These are phyloP conservation scores for Dendroctonus ponderosae DNA, from an alignment of 1,140 invertebrate species.

Conservation along the genomic window DNA sequence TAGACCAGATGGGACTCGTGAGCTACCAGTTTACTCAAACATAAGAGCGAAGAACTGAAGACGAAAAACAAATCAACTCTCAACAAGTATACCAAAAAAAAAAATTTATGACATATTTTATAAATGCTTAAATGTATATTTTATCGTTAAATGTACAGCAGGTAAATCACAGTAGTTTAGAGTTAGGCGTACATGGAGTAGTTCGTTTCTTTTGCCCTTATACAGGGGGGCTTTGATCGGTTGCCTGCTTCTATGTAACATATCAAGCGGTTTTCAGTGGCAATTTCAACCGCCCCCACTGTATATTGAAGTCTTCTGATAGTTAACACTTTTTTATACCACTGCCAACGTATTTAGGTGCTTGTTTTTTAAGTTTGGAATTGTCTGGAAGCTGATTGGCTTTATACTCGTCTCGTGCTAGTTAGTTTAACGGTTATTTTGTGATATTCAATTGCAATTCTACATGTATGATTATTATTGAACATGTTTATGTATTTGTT, in stretches of 20 bases:
- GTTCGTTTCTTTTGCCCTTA: neutral
- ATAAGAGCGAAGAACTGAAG: constrained; percentile 21
- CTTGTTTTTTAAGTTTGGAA: constrained; percentile 15
- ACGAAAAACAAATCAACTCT: constrained; percentile 7
- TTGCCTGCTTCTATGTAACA: constrained; percentile 19
- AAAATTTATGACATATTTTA: constrained; percentile 23
- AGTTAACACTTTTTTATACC: constrained; percentile 24
- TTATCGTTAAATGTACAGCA: constrained; percentile 24
- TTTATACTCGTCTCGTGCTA: constrained; percentile 19
- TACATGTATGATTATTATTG: constrained; percentile 7
- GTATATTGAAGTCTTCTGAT: too few relatives aligned
- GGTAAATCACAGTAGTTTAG: constrained; percentile 9
- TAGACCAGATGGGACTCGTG: constrained; percentile 35
- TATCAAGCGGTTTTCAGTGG: neutral
- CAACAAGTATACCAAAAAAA: constrained; percentile 33
- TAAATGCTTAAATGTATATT: constrained; percentile 28
- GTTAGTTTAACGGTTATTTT: constrained; percentile 5
- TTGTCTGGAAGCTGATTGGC: neutral
- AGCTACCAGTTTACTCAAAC: constrained; percentile 41
- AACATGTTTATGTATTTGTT: constrained; percentile 4
- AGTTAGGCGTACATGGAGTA: neutral
- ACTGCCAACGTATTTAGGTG: constrained; percentile 29
- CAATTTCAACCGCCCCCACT: too few relatives aligned
- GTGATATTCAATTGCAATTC: constrained; percentile 7
- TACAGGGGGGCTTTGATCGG: neutral